These are phyloP conservation scores for Adelognathus sp. DNA, from an alignment of 2,888 invertebrate genomes.

Conservation along the genomic window DNA sequence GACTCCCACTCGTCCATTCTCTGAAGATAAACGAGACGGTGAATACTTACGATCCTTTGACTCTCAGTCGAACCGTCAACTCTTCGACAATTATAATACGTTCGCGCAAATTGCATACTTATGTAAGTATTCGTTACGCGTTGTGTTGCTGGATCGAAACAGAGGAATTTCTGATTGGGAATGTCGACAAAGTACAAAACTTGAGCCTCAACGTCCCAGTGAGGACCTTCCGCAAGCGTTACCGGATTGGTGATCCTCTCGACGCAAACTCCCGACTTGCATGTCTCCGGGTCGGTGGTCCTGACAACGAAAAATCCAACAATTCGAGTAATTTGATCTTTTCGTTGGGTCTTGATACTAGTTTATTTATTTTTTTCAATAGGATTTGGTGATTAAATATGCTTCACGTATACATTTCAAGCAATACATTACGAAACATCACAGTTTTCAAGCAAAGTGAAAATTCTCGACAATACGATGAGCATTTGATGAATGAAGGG, in stretches of 20 bases:
- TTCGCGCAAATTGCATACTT: conserved; percentile 58
- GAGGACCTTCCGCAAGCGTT: conserved; percentile 85
- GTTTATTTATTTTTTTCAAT: too few species aligned
- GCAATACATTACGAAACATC: too few species aligned
- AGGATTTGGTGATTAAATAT: too few species aligned
- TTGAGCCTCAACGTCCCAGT: conserved; percentile 83
- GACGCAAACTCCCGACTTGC: conserved; percentile 39
- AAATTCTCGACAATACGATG: too few species aligned
- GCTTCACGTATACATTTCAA: too few species aligned
- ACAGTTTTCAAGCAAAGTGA: too few species aligned
- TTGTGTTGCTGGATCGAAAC: conserved; percentile 83
- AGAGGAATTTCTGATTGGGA: conserved; percentile 81
- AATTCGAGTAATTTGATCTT: background rate
- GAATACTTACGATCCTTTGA: conserved; percentile 22
- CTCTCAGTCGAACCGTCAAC: too few species aligned
- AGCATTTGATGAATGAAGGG: too few species aligned
- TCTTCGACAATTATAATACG: background rate
- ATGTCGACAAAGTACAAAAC: conserved; percentile 86
- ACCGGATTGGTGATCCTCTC: conserved; percentile 67
- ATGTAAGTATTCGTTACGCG: conserved; percentile 67
- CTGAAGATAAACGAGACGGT: conserved; percentile 44
- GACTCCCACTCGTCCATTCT: conserved; percentile 72
- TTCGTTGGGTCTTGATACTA: too few species aligned
- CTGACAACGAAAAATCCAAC: conserved; percentile 6
- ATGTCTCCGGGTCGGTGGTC: background rate